Evolutionary conservation across 2,113 vertebrate genomes (phyloP), one percentile per base, ranked within the genome.

Genomic region (Maccullochella peelii): DNA sequence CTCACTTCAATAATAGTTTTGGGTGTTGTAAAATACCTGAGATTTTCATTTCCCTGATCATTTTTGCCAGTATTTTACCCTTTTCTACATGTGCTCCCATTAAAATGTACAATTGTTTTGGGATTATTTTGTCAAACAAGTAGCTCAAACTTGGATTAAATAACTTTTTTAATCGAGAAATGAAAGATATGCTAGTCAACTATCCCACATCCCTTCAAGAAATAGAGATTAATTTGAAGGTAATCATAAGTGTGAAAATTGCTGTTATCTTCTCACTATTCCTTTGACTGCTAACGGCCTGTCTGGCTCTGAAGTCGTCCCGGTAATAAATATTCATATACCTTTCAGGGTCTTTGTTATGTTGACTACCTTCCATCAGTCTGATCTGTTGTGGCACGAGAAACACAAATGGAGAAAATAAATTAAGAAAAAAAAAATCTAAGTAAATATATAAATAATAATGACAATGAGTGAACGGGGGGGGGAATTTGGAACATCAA

Each of bases 171-270:
- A 90, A 91, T 88, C 25, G n/a, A 90, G 75, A 91, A 92, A 90
- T 84, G 20, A 81, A 86, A 86, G 87, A 89, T 89, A 90, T 82
- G 89, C 84, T 82, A 88, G 90, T 89, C 84, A 92, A 86, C 88
- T 76, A 83, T 82, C 77, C 84, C 73, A 83, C 88, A 93, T 92
- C 90, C 92, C 92, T 94, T 91, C 81, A 80, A 94, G 93, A 94
- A 93, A 93, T 77, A 82, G 77, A 93, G 91, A 94, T 94, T 94
- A 93, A 94, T 92, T 94, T 92, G 86, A 91, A 94, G 90, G 89
- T 95, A 95, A 94, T 95, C 91, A 83, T 68, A 87, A 93, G 90
- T 94, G 94, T 92, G 90, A 88, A 95, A 94, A 94, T 94, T 92
- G 85, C 88, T 84, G 92, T 94, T 95, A 95, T 95, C 91, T 90